These are phyloP conservation scores for Escarpia spicata DNA, from an alignment of 2,888 invertebrate genomes.

Conservation along the genomic window DNA sequence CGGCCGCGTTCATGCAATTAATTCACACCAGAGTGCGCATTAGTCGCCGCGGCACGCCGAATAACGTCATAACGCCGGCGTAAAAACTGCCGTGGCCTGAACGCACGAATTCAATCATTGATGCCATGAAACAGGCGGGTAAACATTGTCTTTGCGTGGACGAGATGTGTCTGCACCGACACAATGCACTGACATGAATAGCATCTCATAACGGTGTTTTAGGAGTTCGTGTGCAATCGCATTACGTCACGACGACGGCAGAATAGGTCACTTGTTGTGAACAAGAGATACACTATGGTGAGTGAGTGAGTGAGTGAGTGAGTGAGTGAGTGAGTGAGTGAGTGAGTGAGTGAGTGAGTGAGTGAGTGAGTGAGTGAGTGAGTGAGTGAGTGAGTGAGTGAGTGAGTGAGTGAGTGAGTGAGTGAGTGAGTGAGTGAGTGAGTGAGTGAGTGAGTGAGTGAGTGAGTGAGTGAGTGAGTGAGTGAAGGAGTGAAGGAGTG, in stretches of 20 bases:
- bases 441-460: conserved; percentile 23
- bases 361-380: conserved; percentile 36
- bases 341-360: conserved; percentile 35
- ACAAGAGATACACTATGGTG: not conserved
- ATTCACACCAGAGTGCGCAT: conserved; percentile 16
- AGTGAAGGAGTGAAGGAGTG: not conserved
- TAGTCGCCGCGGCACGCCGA: not conserved
- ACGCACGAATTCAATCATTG: not conserved
- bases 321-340: conserved; percentile 23
- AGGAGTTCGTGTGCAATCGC: not conserved
- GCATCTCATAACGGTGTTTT: not conserved
- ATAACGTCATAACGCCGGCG: conserved; percentile 1
- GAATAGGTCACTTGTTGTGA: not conserved
- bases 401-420: conserved; percentile 32
- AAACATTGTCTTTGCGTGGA: conserved; percentile 5
- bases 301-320: conserved; percentile 26
- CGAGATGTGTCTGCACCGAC: not conserved
- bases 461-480: conserved; percentile 23
- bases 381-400: conserved; percentile 36
- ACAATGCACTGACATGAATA: not conserved
- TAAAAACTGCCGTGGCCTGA: not conserved
- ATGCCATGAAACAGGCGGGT: not conserved
- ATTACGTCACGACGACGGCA: not conserved
- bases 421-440: conserved; percentile 31
- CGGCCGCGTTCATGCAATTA: not conserved